Evolutionary conservation across 1,140 invertebrate species (phyloP).

Genomic region (Vollenhovia emeryi): DNA sequence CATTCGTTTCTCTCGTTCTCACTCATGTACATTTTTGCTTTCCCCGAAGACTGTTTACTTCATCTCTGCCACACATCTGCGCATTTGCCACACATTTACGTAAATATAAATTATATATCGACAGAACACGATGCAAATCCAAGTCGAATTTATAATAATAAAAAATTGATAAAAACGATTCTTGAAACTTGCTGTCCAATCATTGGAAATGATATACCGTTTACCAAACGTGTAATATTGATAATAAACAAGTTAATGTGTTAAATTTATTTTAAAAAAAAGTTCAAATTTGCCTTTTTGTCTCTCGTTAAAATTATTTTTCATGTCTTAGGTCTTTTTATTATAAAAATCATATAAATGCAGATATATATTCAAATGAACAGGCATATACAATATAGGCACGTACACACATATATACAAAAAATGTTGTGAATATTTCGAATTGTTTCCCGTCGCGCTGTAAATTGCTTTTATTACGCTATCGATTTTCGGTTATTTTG

Average conservation of each 20-base stretch:
- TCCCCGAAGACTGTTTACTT: not conserved
- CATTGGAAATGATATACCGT: not conserved
- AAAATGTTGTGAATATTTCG: not conserved
- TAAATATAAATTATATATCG: constrained; percentile 12
- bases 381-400: not conserved
- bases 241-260: not conserved
- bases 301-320: not conserved
- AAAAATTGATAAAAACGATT: not conserved
- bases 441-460: not conserved
- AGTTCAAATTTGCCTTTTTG: not conserved
- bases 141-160: not conserved
- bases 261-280: no score
- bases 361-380: not conserved
- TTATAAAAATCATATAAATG: not conserved
- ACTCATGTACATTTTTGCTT: not conserved
- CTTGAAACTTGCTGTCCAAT: not conserved
- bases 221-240: not conserved
- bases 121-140: not conserved
- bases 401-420: not conserved
- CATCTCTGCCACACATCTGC: not conserved
- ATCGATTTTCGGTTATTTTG: constrained; percentile 49
- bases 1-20: not conserved
- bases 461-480: constrained; percentile 15
- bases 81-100: not conserved
- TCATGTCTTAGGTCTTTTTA: not conserved